A percentile compares a stretch with the other conserved stretches of the same genome.
Conservation (phyloP, 2,797 vertebrate genomes). For the Kryptolebias ocellatus region DNA sequence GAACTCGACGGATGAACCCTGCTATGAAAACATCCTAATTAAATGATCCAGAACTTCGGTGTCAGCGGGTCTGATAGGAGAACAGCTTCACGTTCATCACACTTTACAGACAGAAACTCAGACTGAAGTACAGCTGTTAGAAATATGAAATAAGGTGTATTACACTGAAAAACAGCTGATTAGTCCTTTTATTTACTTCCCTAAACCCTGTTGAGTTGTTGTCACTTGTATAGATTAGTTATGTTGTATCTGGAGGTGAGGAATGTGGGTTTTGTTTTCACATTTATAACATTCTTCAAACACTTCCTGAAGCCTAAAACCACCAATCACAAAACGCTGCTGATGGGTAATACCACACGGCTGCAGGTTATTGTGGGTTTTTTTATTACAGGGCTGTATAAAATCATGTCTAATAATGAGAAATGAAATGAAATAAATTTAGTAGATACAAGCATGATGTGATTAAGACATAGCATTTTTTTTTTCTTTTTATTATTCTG, state of each 20-base stretch:
- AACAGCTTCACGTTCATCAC: slow-evolving; percentile 20
- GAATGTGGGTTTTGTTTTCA: neutral
- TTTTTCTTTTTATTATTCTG: neutral
- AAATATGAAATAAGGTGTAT: neutral
- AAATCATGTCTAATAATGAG: too few relatives aligned
- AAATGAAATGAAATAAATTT: too few relatives aligned
- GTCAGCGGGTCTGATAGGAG: slow-evolving; percentile 41
- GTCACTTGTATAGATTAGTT: neutral
- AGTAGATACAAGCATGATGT: too few relatives aligned
- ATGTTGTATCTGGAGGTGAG: neutral
- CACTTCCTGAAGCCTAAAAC: neutral
- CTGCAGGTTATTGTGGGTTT: too few relatives aligned
- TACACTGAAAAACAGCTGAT: too few relatives aligned
- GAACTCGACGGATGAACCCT: slow-evolving; percentile 69
- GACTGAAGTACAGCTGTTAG: neutral
- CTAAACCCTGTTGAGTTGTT: neutral
- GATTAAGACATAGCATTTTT: neutral
- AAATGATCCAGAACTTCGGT: slow-evolving; percentile 50
- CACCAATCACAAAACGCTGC: neutral
- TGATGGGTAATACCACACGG: neutral
- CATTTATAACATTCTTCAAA: neutral
- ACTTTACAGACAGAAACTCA: neutral
- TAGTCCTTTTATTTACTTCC: neutral
- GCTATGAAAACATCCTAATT: slow-evolving; percentile 82
- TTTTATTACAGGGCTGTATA: too few relatives aligned